A percentile compares a stretch with the other conserved stretches of the same genome.
These are phyloP conservation scores for Apostichopus parvimensis DNA, from an alignment of 35 echinoderm and acorn worm genomes.

Conservation along the genomic window DNA sequence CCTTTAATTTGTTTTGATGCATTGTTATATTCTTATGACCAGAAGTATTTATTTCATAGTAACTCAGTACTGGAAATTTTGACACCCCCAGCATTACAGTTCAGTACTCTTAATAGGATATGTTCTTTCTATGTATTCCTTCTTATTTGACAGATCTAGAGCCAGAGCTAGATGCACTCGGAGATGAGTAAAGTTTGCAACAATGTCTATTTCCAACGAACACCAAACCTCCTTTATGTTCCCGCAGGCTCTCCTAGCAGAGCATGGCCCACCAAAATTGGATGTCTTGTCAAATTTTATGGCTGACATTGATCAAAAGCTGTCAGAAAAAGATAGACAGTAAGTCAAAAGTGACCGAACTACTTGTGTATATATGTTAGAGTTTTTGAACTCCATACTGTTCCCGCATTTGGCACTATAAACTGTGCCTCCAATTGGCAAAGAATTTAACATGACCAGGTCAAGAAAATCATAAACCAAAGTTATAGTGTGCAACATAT, in stretches of 20 bases:
- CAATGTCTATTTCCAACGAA: constrained; percentile 9
- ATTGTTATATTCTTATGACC: too few relatives aligned
- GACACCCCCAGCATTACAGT: too few relatives aligned
- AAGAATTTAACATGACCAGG: background rate
- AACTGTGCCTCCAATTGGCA: background rate
- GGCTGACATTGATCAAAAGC: constrained; percentile 82
- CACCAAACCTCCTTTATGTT: background rate
- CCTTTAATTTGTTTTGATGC: too few relatives aligned
- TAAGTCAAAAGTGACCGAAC: constrained; percentile 20
- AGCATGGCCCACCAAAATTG: constrained; percentile 72
- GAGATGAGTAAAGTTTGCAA: background rate
- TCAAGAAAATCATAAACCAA: too few relatives aligned
- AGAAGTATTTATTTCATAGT: too few relatives aligned
- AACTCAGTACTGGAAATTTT: too few relatives aligned
- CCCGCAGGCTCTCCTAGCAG: constrained; percentile 23
- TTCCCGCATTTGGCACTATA: background rate
- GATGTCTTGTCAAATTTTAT: constrained; percentile 74
- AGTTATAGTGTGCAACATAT: background rate
- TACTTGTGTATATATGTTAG: background rate
- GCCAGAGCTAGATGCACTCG: too few relatives aligned
- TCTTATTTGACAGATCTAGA: too few relatives aligned
- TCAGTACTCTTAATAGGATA: too few relatives aligned
- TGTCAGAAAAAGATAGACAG: constrained; percentile 75
- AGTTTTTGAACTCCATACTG: background rate
- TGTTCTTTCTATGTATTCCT: too few relatives aligned